Evolutionary conservation across 2,888 invertebrate species (phyloP).

Genomic region (Mactromeris polynyma): DNA sequence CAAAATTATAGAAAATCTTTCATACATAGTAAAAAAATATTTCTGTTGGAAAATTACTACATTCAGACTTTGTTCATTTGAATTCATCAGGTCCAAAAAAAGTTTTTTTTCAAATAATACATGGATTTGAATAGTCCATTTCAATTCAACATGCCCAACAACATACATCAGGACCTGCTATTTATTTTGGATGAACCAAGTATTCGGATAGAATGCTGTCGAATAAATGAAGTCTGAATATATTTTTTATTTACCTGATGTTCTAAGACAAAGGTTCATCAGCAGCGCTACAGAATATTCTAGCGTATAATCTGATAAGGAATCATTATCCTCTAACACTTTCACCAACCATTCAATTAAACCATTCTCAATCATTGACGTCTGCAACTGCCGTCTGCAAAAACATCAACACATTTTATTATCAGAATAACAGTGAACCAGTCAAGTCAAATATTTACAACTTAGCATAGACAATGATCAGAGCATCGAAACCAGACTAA

Average conservation of each 20-base stretch:
- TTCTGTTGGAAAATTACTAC: no score
- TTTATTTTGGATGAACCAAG: no score
- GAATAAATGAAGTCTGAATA: no score
- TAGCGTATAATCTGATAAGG: constrained; percentile 89
- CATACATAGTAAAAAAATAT: no score
- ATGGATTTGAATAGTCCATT: no score
- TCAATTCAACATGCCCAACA: no score
- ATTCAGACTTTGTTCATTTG: no score
- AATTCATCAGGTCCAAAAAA: no score
- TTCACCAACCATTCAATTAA: constrained; percentile 90
- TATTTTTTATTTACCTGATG: constrained; percentile 87
- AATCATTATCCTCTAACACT: constrained; percentile 88
- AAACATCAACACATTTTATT: background rate
- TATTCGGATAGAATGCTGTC: no score
- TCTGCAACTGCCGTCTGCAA: constrained; percentile 89
- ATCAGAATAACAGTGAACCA: background rate
- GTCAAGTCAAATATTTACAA: background rate
- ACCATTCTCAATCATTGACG: constrained; percentile 90
- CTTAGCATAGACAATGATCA: background rate
- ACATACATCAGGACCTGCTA: no score
- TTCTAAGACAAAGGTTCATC: constrained; percentile 91
- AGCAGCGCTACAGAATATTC: constrained; percentile 91
- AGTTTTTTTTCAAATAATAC: no score
- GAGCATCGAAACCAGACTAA: background rate
- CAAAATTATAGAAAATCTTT: no score